A percentile compares a stretch with the other conserved stretches of the same genome.
These are phyloP conservation scores for Tetheella fluctuosa DNA, from an alignment of 2,888 invertebrate genomes.

Conservation along the genomic window DNA sequence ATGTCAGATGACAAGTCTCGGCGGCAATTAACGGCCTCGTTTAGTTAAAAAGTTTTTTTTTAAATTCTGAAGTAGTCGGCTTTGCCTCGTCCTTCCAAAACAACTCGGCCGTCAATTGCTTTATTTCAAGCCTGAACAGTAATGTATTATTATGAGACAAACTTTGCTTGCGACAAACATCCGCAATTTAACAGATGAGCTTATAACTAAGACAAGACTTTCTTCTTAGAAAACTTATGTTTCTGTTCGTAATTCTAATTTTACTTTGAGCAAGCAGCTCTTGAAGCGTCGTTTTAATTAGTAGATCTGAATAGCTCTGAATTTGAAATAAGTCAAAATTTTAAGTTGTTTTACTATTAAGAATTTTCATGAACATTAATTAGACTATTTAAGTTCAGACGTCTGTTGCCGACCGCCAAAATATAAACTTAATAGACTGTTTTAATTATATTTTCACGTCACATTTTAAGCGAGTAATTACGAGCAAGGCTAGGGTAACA, in stretches of 20 bases:
- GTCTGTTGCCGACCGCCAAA: constrained; percentile 28
- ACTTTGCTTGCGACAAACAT: background rate
- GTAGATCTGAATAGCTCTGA: constrained; percentile 28
- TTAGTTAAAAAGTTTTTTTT: no score
- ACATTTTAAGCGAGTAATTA: constrained; percentile 40
- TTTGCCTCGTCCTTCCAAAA: no score
- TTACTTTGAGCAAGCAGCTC: constrained; percentile 22
- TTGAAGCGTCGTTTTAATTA: constrained; percentile 24
- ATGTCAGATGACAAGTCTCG: no score
- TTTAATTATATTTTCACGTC: constrained; percentile 41
- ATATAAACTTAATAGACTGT: constrained; percentile 37
- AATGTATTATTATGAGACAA: no score
- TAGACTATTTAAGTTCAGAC: constrained; percentile 38
- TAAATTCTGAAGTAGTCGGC: no score
- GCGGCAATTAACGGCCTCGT: no score
- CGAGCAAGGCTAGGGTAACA: constrained; percentile 21
- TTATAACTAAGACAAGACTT: background rate
- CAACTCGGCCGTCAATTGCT: no score
- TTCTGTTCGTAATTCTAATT: constrained; percentile 12
- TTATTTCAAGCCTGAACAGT: no score
- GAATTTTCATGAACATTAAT: constrained; percentile 42
- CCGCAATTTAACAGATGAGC: background rate
- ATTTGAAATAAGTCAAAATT: constrained; percentile 30
- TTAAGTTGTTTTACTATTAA: constrained; percentile 29
- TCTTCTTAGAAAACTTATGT: constrained; percentile 12